A percentile compares a stretch with the other conserved stretches of the same genome.
Conservation (phyloP, 2,113 vertebrate genomes). For the Atlantisia rogersi region DNA sequence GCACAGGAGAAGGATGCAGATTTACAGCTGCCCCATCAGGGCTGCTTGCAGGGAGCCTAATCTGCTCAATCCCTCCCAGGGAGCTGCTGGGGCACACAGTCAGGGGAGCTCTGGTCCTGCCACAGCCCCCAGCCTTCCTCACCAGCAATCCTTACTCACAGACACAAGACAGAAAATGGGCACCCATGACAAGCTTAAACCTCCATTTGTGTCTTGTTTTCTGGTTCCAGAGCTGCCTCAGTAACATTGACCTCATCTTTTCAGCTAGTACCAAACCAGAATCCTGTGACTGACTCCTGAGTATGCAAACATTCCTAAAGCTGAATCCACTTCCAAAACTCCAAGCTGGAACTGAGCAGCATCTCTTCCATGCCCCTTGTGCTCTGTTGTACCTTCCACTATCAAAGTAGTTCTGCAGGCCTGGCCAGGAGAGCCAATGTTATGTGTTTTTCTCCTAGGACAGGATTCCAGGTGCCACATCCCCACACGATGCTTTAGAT, state of each 20-base stretch:
- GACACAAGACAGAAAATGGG: neutral
- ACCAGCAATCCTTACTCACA: neutral
- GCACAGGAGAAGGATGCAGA: neutral
- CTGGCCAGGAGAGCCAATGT: neutral
- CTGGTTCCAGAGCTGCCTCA: neutral
- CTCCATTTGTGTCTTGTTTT: neutral
- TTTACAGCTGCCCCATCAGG: neutral
- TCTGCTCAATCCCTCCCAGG: neutral
- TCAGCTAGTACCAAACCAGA: neutral
- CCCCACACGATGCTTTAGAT: neutral
- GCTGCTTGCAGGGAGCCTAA: neutral
- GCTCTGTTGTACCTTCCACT: neutral
- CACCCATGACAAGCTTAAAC: neutral
- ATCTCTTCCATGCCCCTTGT: fast-evolving
- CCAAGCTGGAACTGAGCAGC: neutral
- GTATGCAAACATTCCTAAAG: neutral
- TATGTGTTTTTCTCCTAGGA: neutral
- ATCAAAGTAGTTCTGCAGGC: neutral
- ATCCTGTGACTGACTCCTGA: neutral
- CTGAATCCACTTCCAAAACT: neutral
- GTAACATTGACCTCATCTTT: neutral
- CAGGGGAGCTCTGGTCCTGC: neutral
- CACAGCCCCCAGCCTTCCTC: neutral
- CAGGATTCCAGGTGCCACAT: slow-evolving; percentile 31
- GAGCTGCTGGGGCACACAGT: neutral